Evolutionary conservation across 2,888 invertebrate species (phyloP).

Genomic region (Physocephala rufipes): DNA sequence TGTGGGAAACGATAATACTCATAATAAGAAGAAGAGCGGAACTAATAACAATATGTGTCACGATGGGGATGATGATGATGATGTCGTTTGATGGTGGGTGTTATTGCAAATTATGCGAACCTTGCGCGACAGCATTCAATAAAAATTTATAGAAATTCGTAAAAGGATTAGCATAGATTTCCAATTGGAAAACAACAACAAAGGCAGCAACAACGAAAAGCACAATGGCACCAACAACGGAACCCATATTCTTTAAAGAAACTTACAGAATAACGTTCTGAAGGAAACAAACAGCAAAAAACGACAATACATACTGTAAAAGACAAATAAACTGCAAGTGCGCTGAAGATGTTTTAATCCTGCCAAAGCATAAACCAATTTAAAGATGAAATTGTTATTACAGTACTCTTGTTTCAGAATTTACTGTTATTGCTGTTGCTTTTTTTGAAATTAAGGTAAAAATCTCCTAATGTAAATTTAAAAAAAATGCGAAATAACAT

Average conservation of each 20-base stretch:
- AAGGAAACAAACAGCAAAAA: slow-evolving; percentile 39
- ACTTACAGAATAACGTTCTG: slow-evolving; percentile 18
- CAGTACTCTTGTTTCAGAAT: no score
- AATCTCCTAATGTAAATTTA: no score
- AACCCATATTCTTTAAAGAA: slow-evolving; percentile 1
- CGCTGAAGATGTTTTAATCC: slow-evolving; percentile 49
- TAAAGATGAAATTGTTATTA: neutral
- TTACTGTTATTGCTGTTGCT: neutral
- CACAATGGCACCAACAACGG: neutral
- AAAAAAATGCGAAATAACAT: no score
- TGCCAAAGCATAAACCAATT: slow-evolving; percentile 56
- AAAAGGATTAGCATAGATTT: slow-evolving; percentile 26
- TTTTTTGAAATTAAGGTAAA: neutral
- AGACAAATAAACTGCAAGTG: slow-evolving; percentile 32
- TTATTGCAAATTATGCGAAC: slow-evolving; percentile 17
- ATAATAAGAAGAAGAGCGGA: neutral
- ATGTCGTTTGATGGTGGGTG: slow-evolving; percentile 18
- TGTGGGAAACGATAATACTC: neutral
- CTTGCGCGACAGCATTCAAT: slow-evolving; percentile 14
- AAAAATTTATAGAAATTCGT: slow-evolving; percentile 25
- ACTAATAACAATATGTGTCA: neutral
- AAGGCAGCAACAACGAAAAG: slow-evolving; percentile 41
- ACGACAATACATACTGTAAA: slow-evolving; percentile 23
- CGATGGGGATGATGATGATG: neutral
- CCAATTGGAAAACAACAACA: neutral